Conservation (phyloP, 1,140 invertebrate genomes). For the Bradysia coprophila region DNA sequence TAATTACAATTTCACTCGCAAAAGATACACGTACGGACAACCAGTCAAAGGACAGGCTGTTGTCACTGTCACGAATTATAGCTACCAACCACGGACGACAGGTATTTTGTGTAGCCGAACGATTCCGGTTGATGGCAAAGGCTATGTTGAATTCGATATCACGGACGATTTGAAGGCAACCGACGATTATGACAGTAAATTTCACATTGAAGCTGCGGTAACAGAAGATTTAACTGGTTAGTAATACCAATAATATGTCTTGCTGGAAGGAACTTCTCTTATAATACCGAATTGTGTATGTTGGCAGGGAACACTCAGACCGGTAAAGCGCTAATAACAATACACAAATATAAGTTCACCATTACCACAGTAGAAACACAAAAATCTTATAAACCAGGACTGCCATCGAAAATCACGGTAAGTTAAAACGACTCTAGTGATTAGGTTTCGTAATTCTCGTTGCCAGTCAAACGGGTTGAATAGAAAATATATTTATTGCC, state of each 20-base stretch:
- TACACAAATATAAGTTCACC: constrained; percentile 63
- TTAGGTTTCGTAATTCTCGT: no score
- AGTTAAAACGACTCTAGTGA: no score
- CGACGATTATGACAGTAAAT: constrained; percentile 51
- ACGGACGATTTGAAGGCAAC: constrained; percentile 43
- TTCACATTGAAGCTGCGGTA: constrained; percentile 54
- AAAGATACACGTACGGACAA: constrained; percentile 45
- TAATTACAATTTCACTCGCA: not conserved
- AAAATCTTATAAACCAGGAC: constrained; percentile 71
- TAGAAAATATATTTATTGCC: no score
- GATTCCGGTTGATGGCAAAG: constrained; percentile 56
- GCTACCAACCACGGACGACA: constrained; percentile 21
- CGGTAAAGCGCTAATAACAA: constrained; percentile 38
- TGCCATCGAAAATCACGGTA: constrained; percentile 60
- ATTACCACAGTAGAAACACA: constrained; percentile 63
- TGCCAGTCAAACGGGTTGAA: no score
- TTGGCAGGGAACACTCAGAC: constrained; percentile 56
- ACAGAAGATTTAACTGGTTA: constrained; percentile 46
- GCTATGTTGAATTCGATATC: constrained; percentile 57
- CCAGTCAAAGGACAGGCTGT: constrained; percentile 61
- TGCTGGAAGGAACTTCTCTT: no score
- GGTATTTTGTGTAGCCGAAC: constrained; percentile 44
- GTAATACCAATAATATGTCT: no score
- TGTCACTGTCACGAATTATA: constrained; percentile 41
- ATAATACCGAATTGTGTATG: no score